A percentile compares a stretch with the other conserved stretches of the same genome.
Conservation (phyloP, 2,797 vertebrate species). For the Trichosurus vulpecula region DNA sequence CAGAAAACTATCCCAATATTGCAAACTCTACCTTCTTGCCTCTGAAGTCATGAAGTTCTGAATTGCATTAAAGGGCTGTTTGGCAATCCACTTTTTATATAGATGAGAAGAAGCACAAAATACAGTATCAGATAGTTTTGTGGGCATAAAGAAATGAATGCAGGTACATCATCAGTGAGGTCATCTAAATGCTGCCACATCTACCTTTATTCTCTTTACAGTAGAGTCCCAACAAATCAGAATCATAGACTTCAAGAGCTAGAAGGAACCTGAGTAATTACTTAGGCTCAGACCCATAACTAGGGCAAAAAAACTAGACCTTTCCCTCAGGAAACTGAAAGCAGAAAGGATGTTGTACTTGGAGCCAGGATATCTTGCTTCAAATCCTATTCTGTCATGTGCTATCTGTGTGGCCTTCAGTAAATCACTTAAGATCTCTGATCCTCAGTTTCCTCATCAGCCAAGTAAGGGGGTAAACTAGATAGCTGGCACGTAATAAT, state of each 20-base stretch:
- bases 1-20: neutral
- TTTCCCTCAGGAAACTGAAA: neutral
- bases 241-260: neutral
- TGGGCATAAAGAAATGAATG: neutral
- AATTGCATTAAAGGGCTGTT: neutral
- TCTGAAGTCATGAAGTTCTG: neutral
- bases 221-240: neutral
- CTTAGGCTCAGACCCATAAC: neutral
- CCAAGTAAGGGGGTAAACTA: neutral
- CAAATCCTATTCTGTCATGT: neutral
- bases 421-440: neutral
- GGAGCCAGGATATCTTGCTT: neutral
- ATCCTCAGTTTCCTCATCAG: neutral
- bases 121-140: neutral
- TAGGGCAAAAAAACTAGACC: neutral
- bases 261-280: neutral
- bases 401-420: neutral
- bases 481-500: neutral
- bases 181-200: neutral
- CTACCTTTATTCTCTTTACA: neutral
- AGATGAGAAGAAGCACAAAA: neutral
- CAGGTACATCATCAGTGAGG: neutral
- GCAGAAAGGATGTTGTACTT: neutral
- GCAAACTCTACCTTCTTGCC: neutral
- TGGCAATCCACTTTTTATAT: neutral